Evolutionary conservation across 1,140 invertebrate species (phyloP), one percentile per base, ranked within the genome.

Genomic region (Leptinotarsa defecta): DNA sequence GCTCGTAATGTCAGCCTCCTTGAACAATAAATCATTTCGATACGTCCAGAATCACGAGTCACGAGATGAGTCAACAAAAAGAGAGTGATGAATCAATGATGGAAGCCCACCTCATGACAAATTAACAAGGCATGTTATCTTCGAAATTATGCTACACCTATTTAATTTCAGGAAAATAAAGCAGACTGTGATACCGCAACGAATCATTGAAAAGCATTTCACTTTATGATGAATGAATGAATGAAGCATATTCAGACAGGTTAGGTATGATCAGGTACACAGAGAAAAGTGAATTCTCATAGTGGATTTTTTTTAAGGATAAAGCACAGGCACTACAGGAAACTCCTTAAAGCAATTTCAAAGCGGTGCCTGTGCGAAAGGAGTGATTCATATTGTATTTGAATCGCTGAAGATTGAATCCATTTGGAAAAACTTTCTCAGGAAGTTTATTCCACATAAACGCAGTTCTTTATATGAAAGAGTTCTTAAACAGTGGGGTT

Each of bases 21-120:
- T 57, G 52, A 57, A 57, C 52, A 57, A 57, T 57, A 57, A 57
- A 57, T 57, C 52, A 57, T 57, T 57, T 57, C 52, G n/a, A 43
- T 43, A 43, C 34, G 34, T 43, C 8, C 8, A 43, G 34, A 43
- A 43, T 11, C 34, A 43, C 34, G 8, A 43, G 34, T 43, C 34
- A 43, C 8, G 52, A 57, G 52, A 57, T 57, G 52, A 57, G 4
- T 57, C 34, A 13, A 57, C 52, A 57, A 17, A 17, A 57, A 57
- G 1, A 15, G 52, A 57, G 52, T 57, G 52, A 57, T 57, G 52
- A 57, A 57, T 57, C 52, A 57, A 57, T 57, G 52, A 57, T 57
- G 13, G 52, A 57, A 57, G 52, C 13, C 52, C 52, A 57, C 52
- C 52, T 57, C 52, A 57, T 57, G 52, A 57, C 52, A 57, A 57